Evolutionary conservation across 2,888 invertebrate genomes (phyloP).

Genomic region (Diogma glabrata): DNA sequence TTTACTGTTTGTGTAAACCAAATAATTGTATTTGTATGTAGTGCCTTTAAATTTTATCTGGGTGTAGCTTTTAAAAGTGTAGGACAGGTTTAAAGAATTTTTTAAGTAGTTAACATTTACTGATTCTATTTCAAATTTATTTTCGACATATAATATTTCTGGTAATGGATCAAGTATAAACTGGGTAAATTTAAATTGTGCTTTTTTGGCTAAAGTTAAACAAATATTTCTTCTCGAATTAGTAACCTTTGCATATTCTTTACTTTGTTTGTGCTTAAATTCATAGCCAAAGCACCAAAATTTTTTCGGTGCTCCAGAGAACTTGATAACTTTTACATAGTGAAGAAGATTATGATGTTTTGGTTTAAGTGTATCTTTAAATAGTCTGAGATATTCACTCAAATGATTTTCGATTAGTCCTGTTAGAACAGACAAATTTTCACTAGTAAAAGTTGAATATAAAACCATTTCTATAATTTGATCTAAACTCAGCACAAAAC

Average conservation of each 20-base stretch:
- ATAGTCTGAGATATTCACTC: background rate
- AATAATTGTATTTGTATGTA: background rate
- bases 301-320: constrained; percentile 7
- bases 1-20: background rate
- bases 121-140: background rate
- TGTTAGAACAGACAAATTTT: background rate
- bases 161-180: background rate
- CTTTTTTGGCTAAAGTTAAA: background rate
- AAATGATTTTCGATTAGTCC: background rate
- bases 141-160: background rate
- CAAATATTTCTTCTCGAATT: constrained; percentile 12
- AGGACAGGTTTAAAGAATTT: no score
- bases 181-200: background rate
- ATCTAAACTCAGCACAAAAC: background rate
- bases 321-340: background rate
- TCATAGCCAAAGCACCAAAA: constrained; percentile 11
- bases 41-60: constrained; percentile 1
- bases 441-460: background rate
- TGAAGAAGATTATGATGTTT: background rate
- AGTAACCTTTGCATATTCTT: constrained; percentile 9
- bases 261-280: constrained; percentile 11
- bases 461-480: constrained; percentile 1
- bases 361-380: constrained; percentile 3
- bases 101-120: background rate
- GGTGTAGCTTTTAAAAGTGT: no score